A percentile compares a stretch with the other conserved stretches of the same genome.
These are phyloP conservation scores for Synergus itoensis DNA, from an alignment of 2,888 invertebrate genomes.

Conservation along the genomic window DNA sequence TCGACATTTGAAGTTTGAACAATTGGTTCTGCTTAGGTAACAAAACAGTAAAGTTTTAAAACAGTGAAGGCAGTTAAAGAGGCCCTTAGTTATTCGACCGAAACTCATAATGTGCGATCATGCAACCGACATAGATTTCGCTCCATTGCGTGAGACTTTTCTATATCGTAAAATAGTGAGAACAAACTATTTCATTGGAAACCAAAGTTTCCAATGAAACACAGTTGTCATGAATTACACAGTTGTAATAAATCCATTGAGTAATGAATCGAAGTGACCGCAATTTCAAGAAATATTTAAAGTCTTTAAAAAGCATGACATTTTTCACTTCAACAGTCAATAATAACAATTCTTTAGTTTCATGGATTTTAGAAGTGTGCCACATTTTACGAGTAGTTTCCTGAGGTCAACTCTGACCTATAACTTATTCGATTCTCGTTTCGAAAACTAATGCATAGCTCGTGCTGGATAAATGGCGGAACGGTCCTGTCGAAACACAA, in stretches of 20 bases:
- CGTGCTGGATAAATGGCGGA: background rate
- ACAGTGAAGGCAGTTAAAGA: background rate
- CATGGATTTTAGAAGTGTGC: background rate
- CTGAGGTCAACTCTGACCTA: background rate
- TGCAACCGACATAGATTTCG: background rate
- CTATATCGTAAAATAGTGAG: background rate
- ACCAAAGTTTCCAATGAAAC: background rate
- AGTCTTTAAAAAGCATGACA: background rate
- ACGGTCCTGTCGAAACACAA: slow-evolving; percentile 8
- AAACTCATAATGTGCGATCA: background rate
- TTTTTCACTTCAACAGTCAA: background rate
- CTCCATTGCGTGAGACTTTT: background rate
- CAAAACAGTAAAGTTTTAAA: background rate
- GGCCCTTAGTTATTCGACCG: background rate
- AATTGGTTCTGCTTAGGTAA: background rate
- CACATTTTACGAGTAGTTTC: background rate
- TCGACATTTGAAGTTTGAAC: background rate
- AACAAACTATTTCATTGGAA: background rate
- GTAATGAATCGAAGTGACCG: background rate
- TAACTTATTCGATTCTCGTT: background rate
- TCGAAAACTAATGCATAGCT: background rate
- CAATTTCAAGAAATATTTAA: background rate
- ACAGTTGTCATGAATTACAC: background rate
- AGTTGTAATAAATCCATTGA: background rate
- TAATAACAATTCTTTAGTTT: background rate